Evolutionary conservation across 2,113 vertebrate genomes (phyloP).

Genomic region (Hemicordylus capensis): DNA sequence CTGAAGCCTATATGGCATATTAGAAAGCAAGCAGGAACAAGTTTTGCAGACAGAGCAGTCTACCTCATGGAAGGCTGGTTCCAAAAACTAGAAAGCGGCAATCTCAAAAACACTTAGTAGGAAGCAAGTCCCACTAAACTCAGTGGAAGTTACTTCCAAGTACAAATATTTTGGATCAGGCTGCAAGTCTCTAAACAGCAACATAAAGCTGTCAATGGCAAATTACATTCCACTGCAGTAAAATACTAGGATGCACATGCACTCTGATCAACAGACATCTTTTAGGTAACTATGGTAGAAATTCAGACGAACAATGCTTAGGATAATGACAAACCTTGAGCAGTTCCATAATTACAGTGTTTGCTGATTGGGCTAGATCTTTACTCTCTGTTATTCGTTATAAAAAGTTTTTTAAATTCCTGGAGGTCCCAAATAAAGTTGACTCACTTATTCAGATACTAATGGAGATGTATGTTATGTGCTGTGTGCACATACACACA

Average conservation of each 20-base stretch:
- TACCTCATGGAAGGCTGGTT: background rate
- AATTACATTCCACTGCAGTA: background rate
- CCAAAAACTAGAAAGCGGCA: slow-evolving; percentile 6
- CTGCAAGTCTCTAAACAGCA: background rate
- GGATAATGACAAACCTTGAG: background rate
- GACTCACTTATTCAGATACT: background rate
- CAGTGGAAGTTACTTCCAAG: background rate
- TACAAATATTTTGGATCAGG: background rate
- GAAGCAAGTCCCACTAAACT: background rate
- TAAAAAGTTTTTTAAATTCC: background rate
- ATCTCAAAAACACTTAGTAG: background rate
- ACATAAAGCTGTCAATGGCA: background rate
- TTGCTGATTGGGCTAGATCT: background rate
- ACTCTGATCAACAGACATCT: background rate
- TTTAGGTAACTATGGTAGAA: background rate
- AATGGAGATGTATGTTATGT: background rate
- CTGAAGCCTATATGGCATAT: slow-evolving; percentile 22
- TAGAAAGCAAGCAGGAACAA: slow-evolving; percentile 34
- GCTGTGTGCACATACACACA: background rate
- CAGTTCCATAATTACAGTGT: background rate
- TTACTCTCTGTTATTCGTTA: background rate
- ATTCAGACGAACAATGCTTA: background rate
- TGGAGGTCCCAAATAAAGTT: background rate
- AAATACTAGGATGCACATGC: background rate
- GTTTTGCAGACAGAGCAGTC: background rate